These are phyloP conservation scores for Nomada flava DNA, from an alignment of 2,888 invertebrate genomes.

Conservation along the genomic window DNA sequence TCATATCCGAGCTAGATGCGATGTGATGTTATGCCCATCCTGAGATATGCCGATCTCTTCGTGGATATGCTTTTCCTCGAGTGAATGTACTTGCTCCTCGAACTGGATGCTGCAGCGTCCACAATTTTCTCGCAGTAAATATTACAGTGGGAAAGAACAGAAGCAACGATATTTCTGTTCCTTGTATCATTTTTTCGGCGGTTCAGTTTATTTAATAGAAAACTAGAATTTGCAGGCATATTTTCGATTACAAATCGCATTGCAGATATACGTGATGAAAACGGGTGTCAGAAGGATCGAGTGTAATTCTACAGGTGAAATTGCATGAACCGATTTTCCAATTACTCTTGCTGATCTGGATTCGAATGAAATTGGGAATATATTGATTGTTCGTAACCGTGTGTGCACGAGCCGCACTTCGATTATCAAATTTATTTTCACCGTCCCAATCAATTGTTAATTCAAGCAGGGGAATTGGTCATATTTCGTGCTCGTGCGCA, in stretches of 20 bases:
- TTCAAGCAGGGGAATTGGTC: neutral
- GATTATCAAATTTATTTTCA: constrained; percentile 53
- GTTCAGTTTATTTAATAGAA: neutral
- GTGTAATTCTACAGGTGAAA: constrained; percentile 50
- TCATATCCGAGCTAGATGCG: constrained; percentile 75
- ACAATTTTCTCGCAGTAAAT: constrained; percentile 43
- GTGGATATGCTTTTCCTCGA: constrained; percentile 33
- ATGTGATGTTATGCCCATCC: constrained; percentile 41
- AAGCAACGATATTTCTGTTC: neutral
- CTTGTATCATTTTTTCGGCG: neutral
- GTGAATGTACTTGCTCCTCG: constrained; percentile 50
- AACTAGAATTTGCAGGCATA: neutral
- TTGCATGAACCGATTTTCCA: constrained; percentile 62
- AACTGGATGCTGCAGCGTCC: constrained; percentile 32
- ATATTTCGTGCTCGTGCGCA: neutral
- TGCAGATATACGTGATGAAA: constrained; percentile 17
- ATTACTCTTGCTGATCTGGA: constrained; percentile 46
- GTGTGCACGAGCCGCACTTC: constrained; percentile 5
- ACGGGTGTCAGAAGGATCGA: constrained; percentile 5
- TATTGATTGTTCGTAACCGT: constrained; percentile 38
- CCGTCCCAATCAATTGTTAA: constrained; percentile 36
- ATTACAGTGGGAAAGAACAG: constrained; percentile 1
- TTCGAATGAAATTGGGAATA: constrained; percentile 49
- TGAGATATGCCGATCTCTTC: constrained; percentile 56
- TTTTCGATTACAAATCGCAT: constrained; percentile 14